Evolutionary conservation across 2,113 vertebrate genomes (phyloP).

Genomic region (Megaceryle maxima): DNA sequence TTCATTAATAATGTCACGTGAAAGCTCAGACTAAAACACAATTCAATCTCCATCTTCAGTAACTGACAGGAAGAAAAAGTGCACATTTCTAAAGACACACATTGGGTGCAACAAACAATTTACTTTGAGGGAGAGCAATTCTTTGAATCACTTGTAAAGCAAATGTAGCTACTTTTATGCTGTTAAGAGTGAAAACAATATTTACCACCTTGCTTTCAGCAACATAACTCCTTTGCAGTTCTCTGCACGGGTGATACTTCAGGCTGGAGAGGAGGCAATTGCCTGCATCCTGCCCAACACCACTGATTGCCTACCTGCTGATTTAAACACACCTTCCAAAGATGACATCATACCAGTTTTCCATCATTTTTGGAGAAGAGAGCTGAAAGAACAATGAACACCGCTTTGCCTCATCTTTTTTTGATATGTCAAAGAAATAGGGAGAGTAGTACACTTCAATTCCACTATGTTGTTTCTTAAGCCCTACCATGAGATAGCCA

Average conservation of each 20-base stretch:
- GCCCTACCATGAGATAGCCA: background rate
- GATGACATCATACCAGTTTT: background rate
- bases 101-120: background rate
- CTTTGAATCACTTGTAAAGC: background rate
- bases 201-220: background rate
- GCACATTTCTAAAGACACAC: background rate
- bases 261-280: background rate
- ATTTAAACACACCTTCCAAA: background rate
- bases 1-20: constrained; percentile 58
- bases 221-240: background rate
- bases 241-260: background rate
- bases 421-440: background rate
- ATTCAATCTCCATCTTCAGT: constrained; percentile 60
- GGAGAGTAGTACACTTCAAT: background rate
- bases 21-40: constrained; percentile 65
- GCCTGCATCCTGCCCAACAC: background rate
- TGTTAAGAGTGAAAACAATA: background rate
- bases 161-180: background rate
- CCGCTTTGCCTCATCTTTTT: background rate
- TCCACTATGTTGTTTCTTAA: background rate
- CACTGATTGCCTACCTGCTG: background rate
- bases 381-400: background rate
- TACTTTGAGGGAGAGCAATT: background rate
- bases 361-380: background rate
- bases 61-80: background rate